Percentiles rank a stretch among this genome's conserved stretches.
Conservation (phyloP, 1,140 invertebrate genomes). For the Pogonomyrmex californicus region DNA sequence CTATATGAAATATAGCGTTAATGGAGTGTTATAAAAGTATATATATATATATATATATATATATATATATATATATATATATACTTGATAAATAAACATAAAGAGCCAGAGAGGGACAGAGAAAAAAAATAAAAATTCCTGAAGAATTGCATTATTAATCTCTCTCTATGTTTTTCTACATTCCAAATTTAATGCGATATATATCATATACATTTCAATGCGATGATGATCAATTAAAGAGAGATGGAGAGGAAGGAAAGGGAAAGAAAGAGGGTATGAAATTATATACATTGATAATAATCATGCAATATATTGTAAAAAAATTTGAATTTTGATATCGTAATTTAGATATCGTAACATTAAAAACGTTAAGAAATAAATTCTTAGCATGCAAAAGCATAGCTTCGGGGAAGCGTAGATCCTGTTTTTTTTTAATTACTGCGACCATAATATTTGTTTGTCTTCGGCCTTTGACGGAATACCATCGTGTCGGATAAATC, state of each 20-base stretch:
- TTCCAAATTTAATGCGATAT: too few relatives aligned
- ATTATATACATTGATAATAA: background rate
- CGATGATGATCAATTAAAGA: too few relatives aligned
- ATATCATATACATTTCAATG: too few relatives aligned
- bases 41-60: too few relatives aligned
- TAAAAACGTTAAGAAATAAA: conserved; percentile 5
- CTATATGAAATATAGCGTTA: background rate
- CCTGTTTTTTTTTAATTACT: conserved; percentile 38
- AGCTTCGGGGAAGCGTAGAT: background rate
- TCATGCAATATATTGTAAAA: background rate
- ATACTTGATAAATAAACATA: background rate
- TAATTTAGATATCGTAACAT: background rate
- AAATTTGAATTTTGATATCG: background rate
- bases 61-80: too few relatives aligned
- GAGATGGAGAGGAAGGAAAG: too few relatives aligned
- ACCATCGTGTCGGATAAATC: conserved; percentile 22
- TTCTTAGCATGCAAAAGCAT: background rate
- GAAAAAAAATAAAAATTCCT: background rate
- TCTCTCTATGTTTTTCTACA: background rate
- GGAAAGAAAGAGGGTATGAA: too few relatives aligned
- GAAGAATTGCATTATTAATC: background rate
- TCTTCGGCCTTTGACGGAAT: conserved; percentile 6
- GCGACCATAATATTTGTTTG: background rate
- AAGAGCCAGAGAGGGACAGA: background rate
- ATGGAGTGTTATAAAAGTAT: too few relatives aligned